Evolutionary conservation across 2,888 invertebrate genomes (phyloP).

Genomic region (Himalopsyche anomala): DNA sequence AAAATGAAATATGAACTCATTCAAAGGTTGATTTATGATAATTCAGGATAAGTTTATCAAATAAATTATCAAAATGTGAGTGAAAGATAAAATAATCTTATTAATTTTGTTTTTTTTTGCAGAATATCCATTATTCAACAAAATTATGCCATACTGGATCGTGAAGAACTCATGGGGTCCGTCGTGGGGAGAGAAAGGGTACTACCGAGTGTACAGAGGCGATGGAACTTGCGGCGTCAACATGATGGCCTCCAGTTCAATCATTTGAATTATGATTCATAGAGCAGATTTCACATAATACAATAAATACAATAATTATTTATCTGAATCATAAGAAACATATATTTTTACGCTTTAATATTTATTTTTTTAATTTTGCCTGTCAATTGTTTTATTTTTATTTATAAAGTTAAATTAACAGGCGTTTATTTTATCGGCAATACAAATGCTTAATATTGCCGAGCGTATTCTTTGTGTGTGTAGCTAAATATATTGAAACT

Average conservation of each 20-base stretch:
- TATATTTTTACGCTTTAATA: too few species aligned
- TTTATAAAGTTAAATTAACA: too few species aligned
- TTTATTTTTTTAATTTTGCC: too few species aligned
- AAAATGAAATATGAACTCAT: background rate
- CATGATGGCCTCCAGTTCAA: conserved; percentile 91
- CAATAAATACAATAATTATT: too few species aligned
- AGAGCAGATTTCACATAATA: too few species aligned
- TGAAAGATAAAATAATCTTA: background rate
- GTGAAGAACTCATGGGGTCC: conserved; percentile 97
- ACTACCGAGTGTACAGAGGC: conserved; percentile 95
- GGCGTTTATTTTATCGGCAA: too few species aligned
- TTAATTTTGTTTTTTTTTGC: conserved; percentile 65
- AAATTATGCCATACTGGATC: conserved; percentile 91
- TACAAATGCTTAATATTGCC: too few species aligned
- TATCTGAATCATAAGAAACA: too few species aligned
- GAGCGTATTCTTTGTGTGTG: too few species aligned
- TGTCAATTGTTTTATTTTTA: too few species aligned
- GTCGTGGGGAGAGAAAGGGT: conserved; percentile 95
- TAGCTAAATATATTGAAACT: too few species aligned
- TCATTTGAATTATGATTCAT: conserved; percentile 71
- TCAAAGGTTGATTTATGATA: background rate
- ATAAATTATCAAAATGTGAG: background rate
- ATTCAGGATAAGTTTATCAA: too few species aligned
- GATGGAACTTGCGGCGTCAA: conserved; percentile 97
- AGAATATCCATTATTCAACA: conserved; percentile 89